Percentiles rank a stretch among this genome's conserved stretches.
These are phyloP conservation scores for human (Homo sapiens) DNA, from an alignment of 2,113 vertebrate species.

Conservation along the genomic window DNA sequence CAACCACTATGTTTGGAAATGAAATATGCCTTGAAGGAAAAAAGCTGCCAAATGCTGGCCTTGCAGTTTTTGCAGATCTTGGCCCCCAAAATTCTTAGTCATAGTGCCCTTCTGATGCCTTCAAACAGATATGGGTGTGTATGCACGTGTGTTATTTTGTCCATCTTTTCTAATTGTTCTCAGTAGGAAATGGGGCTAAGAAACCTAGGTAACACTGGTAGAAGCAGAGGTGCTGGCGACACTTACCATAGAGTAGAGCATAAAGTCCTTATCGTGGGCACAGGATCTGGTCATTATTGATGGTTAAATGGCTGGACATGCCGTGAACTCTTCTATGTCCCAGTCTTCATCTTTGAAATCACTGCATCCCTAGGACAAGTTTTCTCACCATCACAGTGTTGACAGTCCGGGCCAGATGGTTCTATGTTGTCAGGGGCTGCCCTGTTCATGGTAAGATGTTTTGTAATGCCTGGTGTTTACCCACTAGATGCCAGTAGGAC, in stretches of 20 bases:
- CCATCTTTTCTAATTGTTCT: not conserved
- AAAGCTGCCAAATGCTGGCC: not conserved
- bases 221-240: not conserved
- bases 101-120: not conserved
- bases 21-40: not conserved
- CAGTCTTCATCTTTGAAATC: not conserved
- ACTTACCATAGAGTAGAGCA: not conserved
- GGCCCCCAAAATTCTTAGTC: not conserved
- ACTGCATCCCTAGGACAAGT: not conserved
- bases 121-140: not conserved
- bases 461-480: not conserved
- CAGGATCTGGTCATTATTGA: not conserved
- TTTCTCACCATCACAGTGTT: rapidly evolving
- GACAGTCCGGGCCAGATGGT: not conserved
- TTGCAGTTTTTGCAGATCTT: not conserved
- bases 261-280: not conserved
- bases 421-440: not conserved
- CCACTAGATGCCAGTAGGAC: not conserved
- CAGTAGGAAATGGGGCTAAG: not conserved
- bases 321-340: rapidly evolving
- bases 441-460: not conserved
- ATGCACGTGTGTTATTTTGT: too few species aligned
- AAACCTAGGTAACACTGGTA: not conserved
- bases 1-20: not conserved
- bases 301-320: not conserved